phyloP scores from a whole-genome alignment of 2,797 vertebrate species.

The Neopelma chrysocephalum region DNA sequence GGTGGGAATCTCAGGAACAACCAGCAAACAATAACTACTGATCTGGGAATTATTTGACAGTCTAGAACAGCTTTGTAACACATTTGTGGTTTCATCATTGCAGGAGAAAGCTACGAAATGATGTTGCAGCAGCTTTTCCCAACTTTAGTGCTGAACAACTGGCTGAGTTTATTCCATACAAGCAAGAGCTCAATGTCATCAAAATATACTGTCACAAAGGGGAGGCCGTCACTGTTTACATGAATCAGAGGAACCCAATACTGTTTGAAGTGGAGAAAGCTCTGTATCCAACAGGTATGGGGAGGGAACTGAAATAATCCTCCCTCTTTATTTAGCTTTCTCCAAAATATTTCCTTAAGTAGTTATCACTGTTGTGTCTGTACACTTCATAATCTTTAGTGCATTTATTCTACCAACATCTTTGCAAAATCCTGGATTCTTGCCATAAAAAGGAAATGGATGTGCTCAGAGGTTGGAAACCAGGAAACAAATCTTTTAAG shows the following conservation, averaged over 20 bases:
- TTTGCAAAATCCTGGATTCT: background rate
- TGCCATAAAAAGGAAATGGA: background rate
- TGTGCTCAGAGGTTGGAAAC: background rate
- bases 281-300: constrained; percentile 91
- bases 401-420: background rate
- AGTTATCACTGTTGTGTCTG: accelerated
- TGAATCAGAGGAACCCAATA: constrained; percentile 87
- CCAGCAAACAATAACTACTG: background rate
- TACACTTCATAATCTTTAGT: background rate
- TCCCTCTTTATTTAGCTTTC: background rate
- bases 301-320: background rate
- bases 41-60: background rate
- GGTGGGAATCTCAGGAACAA: background rate
- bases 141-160: constrained; percentile 80
- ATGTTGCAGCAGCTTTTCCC: constrained; percentile 84
- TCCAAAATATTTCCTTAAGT: background rate
- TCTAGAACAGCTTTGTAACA: background rate
- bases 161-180: constrained; percentile 87
- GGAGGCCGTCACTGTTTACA: constrained; percentile 85
- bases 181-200: constrained; percentile 90
- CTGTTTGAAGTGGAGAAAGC: constrained; percentile 90
- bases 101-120: constrained; percentile 91
- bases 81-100: background rate
- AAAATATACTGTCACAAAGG: constrained; percentile 91
- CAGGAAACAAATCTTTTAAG: background rate